A percentile compares a stretch with the other conserved stretches of the same genome.
Conservation (phyloP, 2,888 invertebrate species). For the Bugulina stolonifera region DNA sequence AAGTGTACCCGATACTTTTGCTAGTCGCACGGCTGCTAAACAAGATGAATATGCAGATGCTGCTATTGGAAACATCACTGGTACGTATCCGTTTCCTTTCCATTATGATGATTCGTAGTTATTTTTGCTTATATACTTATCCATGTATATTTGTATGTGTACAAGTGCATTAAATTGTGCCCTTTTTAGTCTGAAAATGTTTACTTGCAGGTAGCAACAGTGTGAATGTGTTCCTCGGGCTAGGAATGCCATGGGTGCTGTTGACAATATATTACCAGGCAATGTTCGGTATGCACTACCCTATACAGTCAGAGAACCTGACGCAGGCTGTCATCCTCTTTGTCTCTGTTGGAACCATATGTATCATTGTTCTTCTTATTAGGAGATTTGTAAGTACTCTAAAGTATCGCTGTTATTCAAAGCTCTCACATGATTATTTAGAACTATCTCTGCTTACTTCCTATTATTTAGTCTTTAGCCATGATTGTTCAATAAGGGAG, state of each 20-base stretch:
- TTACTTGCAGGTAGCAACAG: conserved; percentile 46
- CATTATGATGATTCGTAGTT: too few relatives aligned
- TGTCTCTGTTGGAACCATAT: conserved; percentile 37
- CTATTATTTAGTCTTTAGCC: too few relatives aligned
- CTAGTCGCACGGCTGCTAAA: conserved; percentile 47
- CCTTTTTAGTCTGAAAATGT: too few relatives aligned
- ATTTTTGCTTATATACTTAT: too few relatives aligned
- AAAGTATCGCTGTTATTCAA: neutral
- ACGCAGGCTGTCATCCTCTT: conserved; percentile 45
- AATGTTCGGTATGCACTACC: conserved; percentile 33
- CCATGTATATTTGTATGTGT: too few relatives aligned
- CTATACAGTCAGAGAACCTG: conserved; percentile 40
- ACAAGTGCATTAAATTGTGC: too few relatives aligned
- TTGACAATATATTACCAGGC: conserved; percentile 39
- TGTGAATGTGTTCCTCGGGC: conserved; percentile 50
- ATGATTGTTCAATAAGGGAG: too few relatives aligned
- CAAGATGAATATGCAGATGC: conserved; percentile 50
- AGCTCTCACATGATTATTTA: neutral
- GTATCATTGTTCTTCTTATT: conserved; percentile 39
- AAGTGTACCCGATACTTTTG: conserved; percentile 50
- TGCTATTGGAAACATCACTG: conserved; percentile 49
- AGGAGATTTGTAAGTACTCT: conserved; percentile 40
- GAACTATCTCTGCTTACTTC: too few relatives aligned
- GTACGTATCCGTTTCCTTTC: too few relatives aligned
- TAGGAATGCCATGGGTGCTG: conserved; percentile 50